Percentiles rank a stretch among this genome's conserved stretches.
Conservation (phyloP, 2,113 vertebrate species). For the Dicerorhinus sumatrensis region DNA sequence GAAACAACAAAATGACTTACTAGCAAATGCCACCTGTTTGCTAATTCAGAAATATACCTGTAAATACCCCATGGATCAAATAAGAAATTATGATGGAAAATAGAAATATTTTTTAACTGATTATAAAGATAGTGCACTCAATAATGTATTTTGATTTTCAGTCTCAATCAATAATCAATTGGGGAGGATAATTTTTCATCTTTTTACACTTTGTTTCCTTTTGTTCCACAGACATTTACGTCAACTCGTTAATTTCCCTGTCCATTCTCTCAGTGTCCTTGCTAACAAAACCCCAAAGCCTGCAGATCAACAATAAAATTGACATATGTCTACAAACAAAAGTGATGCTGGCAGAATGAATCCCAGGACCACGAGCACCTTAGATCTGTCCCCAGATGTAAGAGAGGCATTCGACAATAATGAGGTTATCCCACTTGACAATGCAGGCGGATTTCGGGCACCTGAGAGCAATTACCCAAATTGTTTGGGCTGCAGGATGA, state of each 20-base stretch:
- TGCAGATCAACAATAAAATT: neutral
- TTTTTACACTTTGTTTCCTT: neutral
- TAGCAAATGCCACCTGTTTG: fast-evolving
- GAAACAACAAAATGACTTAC: neutral
- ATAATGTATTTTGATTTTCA: fast-evolving
- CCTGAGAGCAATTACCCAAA: neutral
- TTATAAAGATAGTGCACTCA: fast-evolving
- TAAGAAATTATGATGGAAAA: neutral
- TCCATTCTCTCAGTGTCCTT: neutral
- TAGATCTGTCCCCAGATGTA: fast-evolving
- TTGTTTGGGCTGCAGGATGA: neutral
- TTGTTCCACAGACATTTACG: fast-evolving
- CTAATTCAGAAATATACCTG: neutral
- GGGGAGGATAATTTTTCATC: neutral
- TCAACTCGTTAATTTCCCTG: neutral
- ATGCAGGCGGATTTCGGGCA: neutral
- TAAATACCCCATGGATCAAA: fast-evolving
- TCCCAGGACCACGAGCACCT: fast-evolving
- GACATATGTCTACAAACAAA: neutral
- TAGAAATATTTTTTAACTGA: fast-evolving
- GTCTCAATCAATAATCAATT: fast-evolving
- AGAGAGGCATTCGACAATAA: fast-evolving
- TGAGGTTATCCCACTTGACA: neutral
- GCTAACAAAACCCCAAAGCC: neutral
- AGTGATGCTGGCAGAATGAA: fast-evolving